Evolutionary conservation across 2,888 invertebrate species (phyloP).

Genomic region (Emmelina monodactyla): DNA sequence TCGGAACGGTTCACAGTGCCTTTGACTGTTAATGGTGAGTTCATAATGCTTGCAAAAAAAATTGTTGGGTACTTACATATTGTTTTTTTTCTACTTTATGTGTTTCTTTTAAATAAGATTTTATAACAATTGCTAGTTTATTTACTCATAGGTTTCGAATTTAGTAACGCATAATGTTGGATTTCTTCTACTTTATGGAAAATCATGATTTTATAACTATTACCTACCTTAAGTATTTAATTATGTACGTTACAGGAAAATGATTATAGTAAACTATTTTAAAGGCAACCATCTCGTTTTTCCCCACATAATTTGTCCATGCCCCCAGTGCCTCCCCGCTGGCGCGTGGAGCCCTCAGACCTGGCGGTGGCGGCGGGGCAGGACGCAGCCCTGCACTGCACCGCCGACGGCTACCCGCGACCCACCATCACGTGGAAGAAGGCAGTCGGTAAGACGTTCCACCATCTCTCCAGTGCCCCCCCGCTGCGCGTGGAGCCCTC

Average conservation of each 20-base stretch:
- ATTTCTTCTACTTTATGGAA: too few relatives aligned
- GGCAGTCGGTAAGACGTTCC: constrained; percentile 72
- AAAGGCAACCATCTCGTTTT: too few relatives aligned
- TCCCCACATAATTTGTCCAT: too few relatives aligned
- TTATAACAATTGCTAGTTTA: too few relatives aligned
- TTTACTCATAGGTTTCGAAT: too few relatives aligned
- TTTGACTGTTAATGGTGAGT: constrained; percentile 80
- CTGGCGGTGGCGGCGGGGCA: constrained; percentile 84
- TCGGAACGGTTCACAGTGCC: constrained; percentile 79
- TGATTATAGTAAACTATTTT: too few relatives aligned
- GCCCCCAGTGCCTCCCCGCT: constrained; percentile 86
- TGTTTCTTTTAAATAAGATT: too few relatives aligned
- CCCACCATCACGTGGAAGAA: constrained; percentile 90
- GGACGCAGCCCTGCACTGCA: constrained; percentile 85
- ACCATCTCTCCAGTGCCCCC: constrained; percentile 74
- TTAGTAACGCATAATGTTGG: too few relatives aligned
- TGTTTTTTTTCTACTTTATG: not conserved
- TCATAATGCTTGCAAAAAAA: not conserved
- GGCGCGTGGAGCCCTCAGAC: constrained; percentile 86
- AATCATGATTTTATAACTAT: too few relatives aligned
- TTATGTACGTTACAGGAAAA: too few relatives aligned
- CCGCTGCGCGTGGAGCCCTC: constrained; percentile 85
- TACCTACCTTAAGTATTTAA: too few relatives aligned
- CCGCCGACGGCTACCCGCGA: constrained; percentile 91
- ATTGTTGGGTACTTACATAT: not conserved